Base-by-base conservation (phyloP, 1,140 invertebrate genomes). In the Anoplolepis gracilipes region DNA sequence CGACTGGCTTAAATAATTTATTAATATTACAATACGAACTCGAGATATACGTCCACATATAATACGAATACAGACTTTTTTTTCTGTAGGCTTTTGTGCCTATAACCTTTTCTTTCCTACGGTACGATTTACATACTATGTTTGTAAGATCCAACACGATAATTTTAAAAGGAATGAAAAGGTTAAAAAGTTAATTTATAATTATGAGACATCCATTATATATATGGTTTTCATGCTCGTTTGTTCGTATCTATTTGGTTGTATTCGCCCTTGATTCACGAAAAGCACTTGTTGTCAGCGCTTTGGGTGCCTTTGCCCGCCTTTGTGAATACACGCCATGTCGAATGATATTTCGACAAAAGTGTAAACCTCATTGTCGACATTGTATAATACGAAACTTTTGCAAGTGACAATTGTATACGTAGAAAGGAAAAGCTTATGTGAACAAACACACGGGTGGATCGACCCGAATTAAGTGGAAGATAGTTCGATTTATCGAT, bases 1-100 rank as follows among this genome's bases (percentile, higher is more conserved):
- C 92, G 78, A 87, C 85, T 90, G 91, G 89, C 90, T 88, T 93
- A 92, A 92, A 93, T 92, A 79, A 82, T 82, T 82, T 82, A 82
- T 93, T 92, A 90, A 90, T 92, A 84, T 89, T 87, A 85, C 61
- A 84, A 53, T 89, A 88, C 65, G 13, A 59, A 81, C 19, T 7
- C 25, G 16, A 42, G 42, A 57, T 22, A n/a, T n/a, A n/a, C n/a
- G 25, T 25, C 33, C 64, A 61, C 39, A 49, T 69, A 46, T 64
- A 49, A 33, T 42, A n/a, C n/a, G n/a, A n/a, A n/a, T n/a, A 33
- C 49, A 70, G 6, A 61, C 30, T 42, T 85, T 62, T 85, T 59
- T 49, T 49, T 69, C 59, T 84, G 67, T 42, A 42, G 10, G 10
- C 39, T 42, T 42, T 10, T 42, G 2, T 16, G 69, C n/a, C 28